Conservation (phyloP, 2,888 invertebrate species). For the Oscheius sp. region DNA sequence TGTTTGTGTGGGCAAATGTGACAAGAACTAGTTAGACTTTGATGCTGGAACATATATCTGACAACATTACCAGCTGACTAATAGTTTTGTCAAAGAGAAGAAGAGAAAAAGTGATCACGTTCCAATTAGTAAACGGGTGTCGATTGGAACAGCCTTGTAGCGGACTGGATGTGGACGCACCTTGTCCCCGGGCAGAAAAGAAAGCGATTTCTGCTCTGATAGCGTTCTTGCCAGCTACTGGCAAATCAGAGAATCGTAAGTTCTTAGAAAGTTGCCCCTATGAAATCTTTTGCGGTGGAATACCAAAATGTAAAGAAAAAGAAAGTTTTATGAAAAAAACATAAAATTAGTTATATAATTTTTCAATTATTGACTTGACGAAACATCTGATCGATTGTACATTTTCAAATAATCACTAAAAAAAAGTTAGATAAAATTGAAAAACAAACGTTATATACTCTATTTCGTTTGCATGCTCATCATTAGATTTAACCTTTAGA, state of each 20-base stretch:
- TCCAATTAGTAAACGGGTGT: constrained; percentile 18
- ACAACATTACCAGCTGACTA: not conserved
- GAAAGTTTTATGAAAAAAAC: too few species aligned
- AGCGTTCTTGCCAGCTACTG: too few species aligned
- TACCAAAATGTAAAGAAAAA: too few species aligned
- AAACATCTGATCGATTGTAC: too few species aligned
- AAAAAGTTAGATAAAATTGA: too few species aligned
- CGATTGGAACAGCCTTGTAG: constrained; percentile 12
- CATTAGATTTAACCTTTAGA: too few species aligned
- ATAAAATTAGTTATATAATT: too few species aligned
- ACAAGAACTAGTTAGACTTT: constrained; percentile 8
- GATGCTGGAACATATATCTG: constrained; percentile 3
- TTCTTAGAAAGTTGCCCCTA: not conserved
- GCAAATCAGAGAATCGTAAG: not conserved
- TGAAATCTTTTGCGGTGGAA: not conserved
- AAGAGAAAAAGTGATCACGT: too few species aligned
- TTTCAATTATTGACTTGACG: too few species aligned
- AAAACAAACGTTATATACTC: constrained; percentile 5
- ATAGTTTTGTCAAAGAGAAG: not conserved
- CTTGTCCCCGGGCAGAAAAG: constrained; percentile 17
- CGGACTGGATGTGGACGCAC: constrained; percentile 25
- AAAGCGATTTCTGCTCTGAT: constrained; percentile 23
- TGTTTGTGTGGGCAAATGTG: constrained; percentile 18
- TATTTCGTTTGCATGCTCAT: not conserved
- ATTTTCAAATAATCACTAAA: too few species aligned